Conservation (phyloP, 1,140 invertebrate genomes). For the Luehdorfia chinensis region DNA sequence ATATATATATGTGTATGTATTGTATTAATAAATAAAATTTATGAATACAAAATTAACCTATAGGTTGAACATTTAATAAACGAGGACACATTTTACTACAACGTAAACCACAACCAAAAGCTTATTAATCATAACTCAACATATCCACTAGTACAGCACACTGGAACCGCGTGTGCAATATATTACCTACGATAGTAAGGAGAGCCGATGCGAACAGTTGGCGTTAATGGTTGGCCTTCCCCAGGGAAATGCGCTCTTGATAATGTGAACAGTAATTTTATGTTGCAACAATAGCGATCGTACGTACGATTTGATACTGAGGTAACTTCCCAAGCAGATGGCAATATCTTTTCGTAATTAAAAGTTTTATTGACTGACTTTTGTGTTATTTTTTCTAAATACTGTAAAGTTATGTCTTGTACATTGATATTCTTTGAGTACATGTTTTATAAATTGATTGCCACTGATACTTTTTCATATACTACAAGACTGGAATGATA, state of each 20-base stretch:
- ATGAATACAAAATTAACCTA: background rate
- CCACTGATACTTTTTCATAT: no score
- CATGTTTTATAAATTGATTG: no score
- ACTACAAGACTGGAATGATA: no score
- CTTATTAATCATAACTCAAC: constrained; percentile 39
- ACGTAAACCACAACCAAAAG: constrained; percentile 26
- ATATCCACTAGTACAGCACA: constrained; percentile 22
- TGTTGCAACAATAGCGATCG: constrained; percentile 35
- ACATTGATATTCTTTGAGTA: no score
- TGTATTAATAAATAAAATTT: no score
- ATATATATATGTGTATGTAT: no score
- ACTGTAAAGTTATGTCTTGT: no score
- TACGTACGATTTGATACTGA: constrained; percentile 28
- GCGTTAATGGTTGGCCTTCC: constrained; percentile 44
- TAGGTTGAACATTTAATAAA: constrained; percentile 8
- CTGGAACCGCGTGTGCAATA: constrained; percentile 36
- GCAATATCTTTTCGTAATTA: constrained; percentile 19
- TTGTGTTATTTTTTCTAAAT: no score
- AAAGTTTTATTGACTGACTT: constrained; percentile 8
- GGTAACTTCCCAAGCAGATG: constrained; percentile 25
- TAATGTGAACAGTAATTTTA: constrained; percentile 47
- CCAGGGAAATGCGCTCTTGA: constrained; percentile 40
- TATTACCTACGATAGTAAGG: constrained; percentile 38
- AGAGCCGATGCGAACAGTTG: constrained; percentile 42
- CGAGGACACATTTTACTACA: constrained; percentile 19